These are phyloP conservation scores for Lacerta bilineata DNA, from an alignment of 2,797 vertebrate genomes.

Conservation along the genomic window DNA sequence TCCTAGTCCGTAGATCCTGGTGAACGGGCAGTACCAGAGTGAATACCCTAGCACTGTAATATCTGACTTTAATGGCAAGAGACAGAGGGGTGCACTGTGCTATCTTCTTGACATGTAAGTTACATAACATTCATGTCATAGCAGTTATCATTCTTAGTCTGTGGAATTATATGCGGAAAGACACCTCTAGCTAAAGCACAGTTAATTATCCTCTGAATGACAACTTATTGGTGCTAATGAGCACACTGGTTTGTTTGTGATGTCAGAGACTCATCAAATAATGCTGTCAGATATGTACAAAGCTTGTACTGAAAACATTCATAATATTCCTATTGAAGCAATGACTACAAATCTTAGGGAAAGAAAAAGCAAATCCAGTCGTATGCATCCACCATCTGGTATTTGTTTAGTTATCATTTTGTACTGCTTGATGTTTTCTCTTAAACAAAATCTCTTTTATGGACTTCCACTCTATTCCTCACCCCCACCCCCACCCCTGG, in stretches of 20 bases:
- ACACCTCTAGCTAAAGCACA: not conserved
- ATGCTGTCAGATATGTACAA: not conserved
- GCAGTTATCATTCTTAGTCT: not conserved
- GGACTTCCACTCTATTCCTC: not conserved
- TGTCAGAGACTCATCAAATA: not conserved
- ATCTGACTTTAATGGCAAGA: no score
- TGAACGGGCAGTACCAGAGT: no score
- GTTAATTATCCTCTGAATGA: not conserved
- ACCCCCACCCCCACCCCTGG: not conserved
- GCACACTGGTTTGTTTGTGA: not conserved
- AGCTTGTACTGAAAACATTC: not conserved
- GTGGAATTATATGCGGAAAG: not conserved
- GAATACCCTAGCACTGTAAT: no score
- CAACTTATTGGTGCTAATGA: not conserved
- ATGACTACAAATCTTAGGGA: conserved; percentile 5
- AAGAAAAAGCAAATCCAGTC: conserved; percentile 2
- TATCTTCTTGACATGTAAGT: not conserved
- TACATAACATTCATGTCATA: not conserved
- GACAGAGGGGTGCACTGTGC: no score
- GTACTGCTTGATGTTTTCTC: not conserved
- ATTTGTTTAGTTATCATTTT: conserved; percentile 14
- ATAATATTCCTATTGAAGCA: conserved; percentile 4
- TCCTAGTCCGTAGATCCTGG: no score
- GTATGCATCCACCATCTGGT: not conserved
- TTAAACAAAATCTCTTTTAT: not conserved